A percentile compares a stretch with the other conserved stretches of the same genome.
Conservation (phyloP, 1,140 invertebrate genomes). For the Trissolcus basalis region DNA sequence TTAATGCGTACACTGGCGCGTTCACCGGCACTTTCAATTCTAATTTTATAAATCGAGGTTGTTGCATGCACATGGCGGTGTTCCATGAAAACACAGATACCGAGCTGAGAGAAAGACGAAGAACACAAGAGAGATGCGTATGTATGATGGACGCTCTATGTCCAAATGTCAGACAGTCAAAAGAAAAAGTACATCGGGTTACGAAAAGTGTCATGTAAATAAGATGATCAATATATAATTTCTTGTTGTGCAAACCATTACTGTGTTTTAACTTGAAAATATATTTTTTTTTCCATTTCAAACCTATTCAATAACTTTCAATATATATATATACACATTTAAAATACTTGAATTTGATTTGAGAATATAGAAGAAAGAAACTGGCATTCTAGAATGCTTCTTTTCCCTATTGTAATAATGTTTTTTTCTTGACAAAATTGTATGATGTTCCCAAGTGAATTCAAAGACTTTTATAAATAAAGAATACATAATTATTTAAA, state of each 20-base stretch:
- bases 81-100: slow-evolving; percentile 41
- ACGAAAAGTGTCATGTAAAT: slow-evolving; percentile 40
- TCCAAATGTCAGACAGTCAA: slow-evolving; percentile 54
- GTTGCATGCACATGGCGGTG: slow-evolving; percentile 54
- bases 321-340: too few species aligned
- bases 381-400: too few species aligned
- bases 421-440: too few species aligned
- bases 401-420: too few species aligned
- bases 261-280: too few species aligned
- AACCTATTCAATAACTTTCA: too few species aligned
- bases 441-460: too few species aligned
- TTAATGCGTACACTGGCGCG: slow-evolving; percentile 54
- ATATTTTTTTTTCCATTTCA: too few species aligned
- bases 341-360: too few species aligned
- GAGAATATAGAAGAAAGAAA: too few species aligned
- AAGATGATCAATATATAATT: slow-evolving; percentile 28
- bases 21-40: slow-evolving; percentile 64
- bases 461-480: too few species aligned
- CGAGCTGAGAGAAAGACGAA: slow-evolving; percentile 32
- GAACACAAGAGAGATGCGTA: slow-evolving; percentile 35
- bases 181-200: slow-evolving; percentile 37
- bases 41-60: slow-evolving; percentile 64
- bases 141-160: slow-evolving; percentile 47
- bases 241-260: slow-evolving; percentile 12
- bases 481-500: too few species aligned